A percentile compares a stretch with the other conserved stretches of the same genome.
phyloP scores from a whole-genome alignment of 1,140 invertebrate species.

The Philopotamus ludificatus region DNA sequence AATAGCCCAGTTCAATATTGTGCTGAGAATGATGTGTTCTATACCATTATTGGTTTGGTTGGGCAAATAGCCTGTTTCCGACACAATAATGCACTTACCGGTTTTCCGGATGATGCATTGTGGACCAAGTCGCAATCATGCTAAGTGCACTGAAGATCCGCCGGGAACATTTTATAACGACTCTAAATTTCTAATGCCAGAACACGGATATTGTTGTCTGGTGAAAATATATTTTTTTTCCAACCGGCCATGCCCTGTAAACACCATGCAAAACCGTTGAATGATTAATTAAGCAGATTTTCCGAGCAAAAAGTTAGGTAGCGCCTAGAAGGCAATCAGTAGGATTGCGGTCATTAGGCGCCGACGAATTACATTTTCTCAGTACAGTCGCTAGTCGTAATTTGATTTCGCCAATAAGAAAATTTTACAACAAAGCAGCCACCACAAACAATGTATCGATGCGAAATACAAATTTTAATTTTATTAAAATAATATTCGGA shows the following conservation, averaged over 20 bases:
- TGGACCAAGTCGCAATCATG: slow-evolving; percentile 1
- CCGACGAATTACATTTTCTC: neutral
- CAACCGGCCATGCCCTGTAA: too few relatives aligned
- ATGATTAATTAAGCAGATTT: slow-evolving; percentile 15
- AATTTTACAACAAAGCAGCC: too few relatives aligned
- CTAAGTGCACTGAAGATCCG: neutral
- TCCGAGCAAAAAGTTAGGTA: neutral
- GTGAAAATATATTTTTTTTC: too few relatives aligned
- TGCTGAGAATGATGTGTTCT: too few relatives aligned
- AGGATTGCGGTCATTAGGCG: slow-evolving; percentile 8
- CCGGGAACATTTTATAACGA: neutral
- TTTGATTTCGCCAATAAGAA: slow-evolving; percentile 8
- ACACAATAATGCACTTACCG: slow-evolving; percentile 18
- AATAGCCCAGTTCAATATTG: too few relatives aligned
- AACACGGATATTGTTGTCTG: neutral
- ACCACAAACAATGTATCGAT: neutral
- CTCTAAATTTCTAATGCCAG: neutral
- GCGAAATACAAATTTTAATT: neutral
- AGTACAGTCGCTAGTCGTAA: slow-evolving; percentile 15
- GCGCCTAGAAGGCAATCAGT: neutral
- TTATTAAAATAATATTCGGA: neutral
- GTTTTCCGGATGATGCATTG: neutral
- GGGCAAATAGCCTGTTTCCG: neutral
- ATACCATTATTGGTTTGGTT: neutral
- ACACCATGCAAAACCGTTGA: neutral